phyloP scores from a whole-genome alignment of 37 sponge, comb jelly and placozoan species.

The Aphrocallistes beatrix region DNA sequence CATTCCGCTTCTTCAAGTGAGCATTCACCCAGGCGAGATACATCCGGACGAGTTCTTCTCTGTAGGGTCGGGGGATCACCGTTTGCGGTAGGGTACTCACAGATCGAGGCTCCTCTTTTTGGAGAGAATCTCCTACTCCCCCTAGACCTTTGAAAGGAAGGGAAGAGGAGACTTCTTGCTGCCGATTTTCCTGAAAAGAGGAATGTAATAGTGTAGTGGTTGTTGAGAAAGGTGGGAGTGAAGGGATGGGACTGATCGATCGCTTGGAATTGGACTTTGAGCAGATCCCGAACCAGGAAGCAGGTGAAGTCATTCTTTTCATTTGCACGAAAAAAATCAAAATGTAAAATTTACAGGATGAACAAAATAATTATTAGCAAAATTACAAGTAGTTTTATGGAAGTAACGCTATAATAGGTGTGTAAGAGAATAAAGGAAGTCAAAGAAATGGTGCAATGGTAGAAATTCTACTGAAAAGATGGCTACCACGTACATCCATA shows the following conservation, averaged over 20 bases:
- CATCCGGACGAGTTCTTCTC: background rate
- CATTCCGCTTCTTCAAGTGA: background rate
- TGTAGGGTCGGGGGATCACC: background rate
- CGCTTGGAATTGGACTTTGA: background rate
- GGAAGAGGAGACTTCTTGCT: background rate
- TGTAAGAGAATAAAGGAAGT: too few relatives aligned
- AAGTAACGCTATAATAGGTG: too few relatives aligned
- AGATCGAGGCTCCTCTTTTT: background rate
- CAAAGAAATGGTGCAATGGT: too few relatives aligned
- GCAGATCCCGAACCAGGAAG: conserved; percentile 1
- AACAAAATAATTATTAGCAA: too few relatives aligned
- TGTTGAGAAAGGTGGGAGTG: background rate
- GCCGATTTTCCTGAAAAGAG: too few relatives aligned
- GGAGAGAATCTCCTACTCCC: background rate
- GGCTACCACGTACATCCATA: too few relatives aligned
- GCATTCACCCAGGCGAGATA: conserved; percentile 1
- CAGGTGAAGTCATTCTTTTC: background rate
- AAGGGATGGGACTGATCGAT: background rate
- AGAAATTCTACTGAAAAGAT: too few relatives aligned
- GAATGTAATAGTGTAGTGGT: too few relatives aligned
- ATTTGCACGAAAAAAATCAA: background rate
- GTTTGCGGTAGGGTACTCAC: background rate
- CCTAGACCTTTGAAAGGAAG: background rate
- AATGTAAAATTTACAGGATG: too few relatives aligned
- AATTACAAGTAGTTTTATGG: too few relatives aligned